Evolutionary conservation across 2,113 vertebrate species (phyloP).

Genomic region (Bettongia penicillata): DNA sequence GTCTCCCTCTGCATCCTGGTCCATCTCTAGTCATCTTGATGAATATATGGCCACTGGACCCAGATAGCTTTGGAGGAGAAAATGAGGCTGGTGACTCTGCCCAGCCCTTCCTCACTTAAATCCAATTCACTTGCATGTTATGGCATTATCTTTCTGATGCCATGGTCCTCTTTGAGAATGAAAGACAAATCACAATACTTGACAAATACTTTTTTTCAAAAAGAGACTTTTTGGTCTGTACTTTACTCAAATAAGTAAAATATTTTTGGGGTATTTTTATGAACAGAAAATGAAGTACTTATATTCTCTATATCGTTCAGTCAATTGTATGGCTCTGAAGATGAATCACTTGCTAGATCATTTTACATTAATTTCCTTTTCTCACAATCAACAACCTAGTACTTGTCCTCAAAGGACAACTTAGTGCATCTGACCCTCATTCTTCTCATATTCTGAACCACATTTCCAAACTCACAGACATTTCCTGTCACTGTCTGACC

Average conservation of each 20-base stretch:
- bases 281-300: background rate
- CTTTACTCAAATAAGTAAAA: background rate
- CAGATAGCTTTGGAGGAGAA: no score
- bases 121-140: no score
- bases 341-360: background rate
- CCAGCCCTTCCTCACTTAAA: no score
- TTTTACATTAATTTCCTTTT: background rate
- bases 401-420: background rate
- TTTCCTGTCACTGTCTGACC: background rate
- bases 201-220: background rate
- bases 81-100: no score
- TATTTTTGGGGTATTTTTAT: background rate
- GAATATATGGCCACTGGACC: no score
- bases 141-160: no score
- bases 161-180: no score
- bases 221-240: background rate
- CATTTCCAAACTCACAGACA: background rate
- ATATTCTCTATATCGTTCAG: background rate
- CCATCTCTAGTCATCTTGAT: no score
- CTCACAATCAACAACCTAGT: background rate
- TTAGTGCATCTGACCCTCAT: background rate
- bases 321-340: background rate
- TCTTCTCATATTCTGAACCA: background rate
- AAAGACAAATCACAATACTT: no score
- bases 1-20: no score